Evolutionary conservation across 2,113 vertebrate genomes (phyloP).

Genomic region (Nothoprocta pentlandii): DNA sequence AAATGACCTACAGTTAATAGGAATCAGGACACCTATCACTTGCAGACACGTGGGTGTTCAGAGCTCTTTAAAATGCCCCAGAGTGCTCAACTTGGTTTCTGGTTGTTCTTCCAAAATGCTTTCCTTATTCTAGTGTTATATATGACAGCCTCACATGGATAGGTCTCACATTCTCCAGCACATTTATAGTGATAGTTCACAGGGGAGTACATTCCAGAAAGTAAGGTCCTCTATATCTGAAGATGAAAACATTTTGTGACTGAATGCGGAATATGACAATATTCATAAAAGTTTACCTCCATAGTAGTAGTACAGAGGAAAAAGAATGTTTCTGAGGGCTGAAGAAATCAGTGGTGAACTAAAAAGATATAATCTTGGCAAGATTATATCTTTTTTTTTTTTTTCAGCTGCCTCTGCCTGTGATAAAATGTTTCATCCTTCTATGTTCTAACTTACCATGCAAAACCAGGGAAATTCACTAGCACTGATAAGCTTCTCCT

Average conservation of each 20-base stretch:
- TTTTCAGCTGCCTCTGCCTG: background rate
- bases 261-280: background rate
- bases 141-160: no score
- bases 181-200: background rate
- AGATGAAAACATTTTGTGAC: background rate
- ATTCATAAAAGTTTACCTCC: background rate
- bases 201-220: background rate
- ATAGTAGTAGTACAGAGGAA: background rate
- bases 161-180: no score
- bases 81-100: no score
- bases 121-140: no score
- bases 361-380: background rate
- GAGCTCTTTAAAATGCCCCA: no score
- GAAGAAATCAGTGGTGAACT: background rate
- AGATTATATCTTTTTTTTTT: background rate
- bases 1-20: no score
- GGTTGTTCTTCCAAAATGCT: no score
- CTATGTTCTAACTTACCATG: background rate
- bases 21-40: no score
- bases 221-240: background rate
- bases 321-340: background rate
- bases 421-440: background rate
- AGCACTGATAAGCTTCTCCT: background rate
- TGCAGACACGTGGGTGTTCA: no score
- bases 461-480: background rate